A percentile compares a stretch with the other conserved stretches of the same genome.
Conservation (phyloP, 2,888 invertebrate genomes). For the Apotomis turbidana region DNA sequence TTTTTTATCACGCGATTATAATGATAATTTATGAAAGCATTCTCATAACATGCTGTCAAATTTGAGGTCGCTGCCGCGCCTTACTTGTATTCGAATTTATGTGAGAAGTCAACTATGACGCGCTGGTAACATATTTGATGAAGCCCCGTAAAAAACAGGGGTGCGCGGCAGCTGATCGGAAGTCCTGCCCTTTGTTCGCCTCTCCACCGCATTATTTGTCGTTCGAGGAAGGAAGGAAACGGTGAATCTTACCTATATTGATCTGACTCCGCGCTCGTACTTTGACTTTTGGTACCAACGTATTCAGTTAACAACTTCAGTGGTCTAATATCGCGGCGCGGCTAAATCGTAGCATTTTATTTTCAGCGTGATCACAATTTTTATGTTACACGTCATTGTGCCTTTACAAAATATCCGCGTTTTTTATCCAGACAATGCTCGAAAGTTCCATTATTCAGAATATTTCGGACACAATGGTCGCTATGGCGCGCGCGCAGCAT, state of each 20-base stretch:
- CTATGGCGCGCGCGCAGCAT: conserved; percentile 77
- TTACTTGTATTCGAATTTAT: conserved; percentile 22
- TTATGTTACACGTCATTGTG: conserved; percentile 67
- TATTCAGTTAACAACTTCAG: conserved; percentile 14
- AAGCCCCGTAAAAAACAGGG: conserved; percentile 76
- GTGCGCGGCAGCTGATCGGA: conserved; percentile 82
- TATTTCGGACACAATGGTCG: conserved; percentile 73
- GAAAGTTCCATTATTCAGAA: conserved; percentile 77
- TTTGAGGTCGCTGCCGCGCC: conserved; percentile 32
- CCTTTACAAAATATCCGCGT: conserved; percentile 70
- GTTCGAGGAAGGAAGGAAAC: conserved; percentile 72
- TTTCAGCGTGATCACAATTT: conserved; percentile 56
- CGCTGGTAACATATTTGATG: conserved; percentile 73
- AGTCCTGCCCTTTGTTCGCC: conserved; percentile 80
- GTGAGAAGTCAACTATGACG: conserved; percentile 38
- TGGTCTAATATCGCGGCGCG: conserved; percentile 11
- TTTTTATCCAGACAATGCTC: conserved; percentile 75
- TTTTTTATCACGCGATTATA: conserved; percentile 39
- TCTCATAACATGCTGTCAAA: conserved; percentile 20
- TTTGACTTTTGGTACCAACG: conserved; percentile 13
- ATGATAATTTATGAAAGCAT: conserved; percentile 29
- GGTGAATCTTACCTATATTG: conserved; percentile 43
- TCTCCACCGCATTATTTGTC: conserved; percentile 69
- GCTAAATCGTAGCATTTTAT: conserved; percentile 40
- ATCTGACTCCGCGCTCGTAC: conserved; percentile 42